These are phyloP conservation scores for Cataglyphis hispanica DNA, from an alignment of 1,140 invertebrate species.

Conservation along the genomic window DNA sequence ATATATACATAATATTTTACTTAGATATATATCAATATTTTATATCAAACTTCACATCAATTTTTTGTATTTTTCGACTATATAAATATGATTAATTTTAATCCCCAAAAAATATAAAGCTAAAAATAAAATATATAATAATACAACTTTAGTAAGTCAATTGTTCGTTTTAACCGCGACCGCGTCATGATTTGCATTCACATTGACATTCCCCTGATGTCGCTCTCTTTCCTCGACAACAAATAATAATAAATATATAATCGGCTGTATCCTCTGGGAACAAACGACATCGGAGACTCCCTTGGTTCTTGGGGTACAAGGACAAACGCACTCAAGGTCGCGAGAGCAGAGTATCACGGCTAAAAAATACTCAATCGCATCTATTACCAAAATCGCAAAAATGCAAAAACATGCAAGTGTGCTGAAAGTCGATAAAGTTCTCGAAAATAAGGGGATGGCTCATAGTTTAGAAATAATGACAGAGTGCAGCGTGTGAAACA, in stretches of 20 bases:
- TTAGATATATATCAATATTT: neutral
- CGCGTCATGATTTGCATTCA: conserved; percentile 31
- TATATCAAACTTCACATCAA: neutral
- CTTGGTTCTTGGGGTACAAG: conserved; percentile 18
- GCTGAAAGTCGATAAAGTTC: conserved; percentile 49
- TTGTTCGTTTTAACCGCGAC: conserved; percentile 3
- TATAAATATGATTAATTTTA: neutral
- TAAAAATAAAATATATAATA: neutral
- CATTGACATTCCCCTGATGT: conserved; percentile 10
- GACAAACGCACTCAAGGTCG: conserved; percentile 30
- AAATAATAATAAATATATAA: conserved; percentile 57
- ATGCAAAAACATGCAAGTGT: conserved; percentile 37
- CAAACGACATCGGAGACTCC: conserved; percentile 29
- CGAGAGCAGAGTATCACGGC: neutral
- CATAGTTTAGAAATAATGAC: conserved; percentile 55
- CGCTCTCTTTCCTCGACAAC: neutral
- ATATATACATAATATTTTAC: too few relatives aligned
- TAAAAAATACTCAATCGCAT: conserved; percentile 23
- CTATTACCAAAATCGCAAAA: conserved; percentile 1
- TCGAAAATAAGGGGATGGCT: conserved; percentile 55
- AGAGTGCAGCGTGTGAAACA: conserved; percentile 50
- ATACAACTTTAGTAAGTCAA: neutral
- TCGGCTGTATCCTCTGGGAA: conserved; percentile 58
- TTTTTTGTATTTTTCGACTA: neutral
- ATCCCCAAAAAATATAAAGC: neutral